These are phyloP conservation scores for Oreochromis tanganicae DNA, from an alignment of 2,113 vertebrate species.

Conservation along the genomic window DNA sequence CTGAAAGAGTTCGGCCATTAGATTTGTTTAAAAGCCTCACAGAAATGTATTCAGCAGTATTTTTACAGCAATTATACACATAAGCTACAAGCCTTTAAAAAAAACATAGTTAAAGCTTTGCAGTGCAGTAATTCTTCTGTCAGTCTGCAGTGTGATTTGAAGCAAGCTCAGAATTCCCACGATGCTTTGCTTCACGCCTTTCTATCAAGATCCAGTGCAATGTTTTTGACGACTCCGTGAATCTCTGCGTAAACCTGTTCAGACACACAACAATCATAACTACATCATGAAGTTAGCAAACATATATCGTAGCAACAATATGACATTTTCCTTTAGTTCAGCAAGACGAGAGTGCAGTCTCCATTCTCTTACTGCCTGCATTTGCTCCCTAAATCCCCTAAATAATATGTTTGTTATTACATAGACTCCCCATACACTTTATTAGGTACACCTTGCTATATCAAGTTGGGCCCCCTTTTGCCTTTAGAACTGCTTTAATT, in stretches of 20 bases:
- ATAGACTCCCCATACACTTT: neutral
- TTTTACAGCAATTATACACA: neutral
- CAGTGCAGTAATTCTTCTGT: neutral
- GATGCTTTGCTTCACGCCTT: neutral
- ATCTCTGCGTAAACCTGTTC: constrained; percentile 61
- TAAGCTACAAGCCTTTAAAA: neutral
- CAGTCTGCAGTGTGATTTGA: neutral
- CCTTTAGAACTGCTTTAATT: neutral
- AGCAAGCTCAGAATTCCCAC: neutral
- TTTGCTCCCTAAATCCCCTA: neutral
- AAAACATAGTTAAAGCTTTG: neutral
- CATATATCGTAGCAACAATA: neutral
- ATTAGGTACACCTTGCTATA: neutral
- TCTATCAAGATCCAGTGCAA: neutral
- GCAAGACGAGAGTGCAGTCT: neutral
- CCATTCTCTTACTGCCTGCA: neutral
- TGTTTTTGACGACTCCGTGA: constrained; percentile 41
- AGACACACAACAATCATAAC: neutral
- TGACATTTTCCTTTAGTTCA: neutral
- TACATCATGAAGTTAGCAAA: neutral
- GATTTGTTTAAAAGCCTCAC: neutral
- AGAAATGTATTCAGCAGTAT: neutral
- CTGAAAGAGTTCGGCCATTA: neutral
- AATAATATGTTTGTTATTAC: neutral
- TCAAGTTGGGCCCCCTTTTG: neutral